phyloP scores from a whole-genome alignment of 2,888 invertebrate genomes.

The Periphyllus acericola region DNA sequence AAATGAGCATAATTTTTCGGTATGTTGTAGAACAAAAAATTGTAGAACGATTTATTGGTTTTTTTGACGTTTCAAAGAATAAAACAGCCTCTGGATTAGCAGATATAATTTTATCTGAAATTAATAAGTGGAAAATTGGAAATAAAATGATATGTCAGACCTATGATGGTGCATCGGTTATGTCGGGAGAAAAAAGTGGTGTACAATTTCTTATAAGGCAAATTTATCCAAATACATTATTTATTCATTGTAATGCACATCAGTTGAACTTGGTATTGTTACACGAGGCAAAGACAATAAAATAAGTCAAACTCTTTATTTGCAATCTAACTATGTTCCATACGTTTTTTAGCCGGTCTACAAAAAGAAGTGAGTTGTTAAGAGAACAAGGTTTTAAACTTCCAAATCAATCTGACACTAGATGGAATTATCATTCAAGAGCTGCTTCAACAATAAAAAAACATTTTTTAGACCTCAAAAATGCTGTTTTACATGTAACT shows the following conservation, averaged over 20 bases:
- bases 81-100: slow-evolving; percentile 64
- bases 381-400: slow-evolving; percentile 53
- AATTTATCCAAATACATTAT: slow-evolving; percentile 37
- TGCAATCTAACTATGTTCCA: slow-evolving; percentile 52
- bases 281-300: slow-evolving; percentile 51
- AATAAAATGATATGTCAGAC: slow-evolving; percentile 64
- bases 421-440: slow-evolving; percentile 2
- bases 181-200: slow-evolving; percentile 63
- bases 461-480: slow-evolving; percentile 42
- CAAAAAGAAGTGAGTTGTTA: slow-evolving; percentile 50
- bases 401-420: slow-evolving; percentile 41
- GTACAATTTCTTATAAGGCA: slow-evolving; percentile 36
- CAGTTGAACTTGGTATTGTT: slow-evolving; percentile 52
- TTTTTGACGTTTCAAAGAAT: slow-evolving; percentile 65
- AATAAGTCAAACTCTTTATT: slow-evolving; percentile 56
- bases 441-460: slow-evolving; percentile 38
- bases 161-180: slow-evolving; percentile 65
- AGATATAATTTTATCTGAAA: slow-evolving; percentile 63
- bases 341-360: slow-evolving; percentile 48
- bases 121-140: slow-evolving; percentile 64
- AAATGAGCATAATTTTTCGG: slow-evolving; percentile 65
- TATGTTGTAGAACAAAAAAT: slow-evolving; percentile 64
- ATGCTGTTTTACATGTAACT: slow-evolving; percentile 1
- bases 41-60: slow-evolving; percentile 66
- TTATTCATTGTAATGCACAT: slow-evolving; percentile 57